phyloP scores from a whole-genome alignment of 2,113 vertebrate genomes.

The Anarhynchus alexandrinus region DNA sequence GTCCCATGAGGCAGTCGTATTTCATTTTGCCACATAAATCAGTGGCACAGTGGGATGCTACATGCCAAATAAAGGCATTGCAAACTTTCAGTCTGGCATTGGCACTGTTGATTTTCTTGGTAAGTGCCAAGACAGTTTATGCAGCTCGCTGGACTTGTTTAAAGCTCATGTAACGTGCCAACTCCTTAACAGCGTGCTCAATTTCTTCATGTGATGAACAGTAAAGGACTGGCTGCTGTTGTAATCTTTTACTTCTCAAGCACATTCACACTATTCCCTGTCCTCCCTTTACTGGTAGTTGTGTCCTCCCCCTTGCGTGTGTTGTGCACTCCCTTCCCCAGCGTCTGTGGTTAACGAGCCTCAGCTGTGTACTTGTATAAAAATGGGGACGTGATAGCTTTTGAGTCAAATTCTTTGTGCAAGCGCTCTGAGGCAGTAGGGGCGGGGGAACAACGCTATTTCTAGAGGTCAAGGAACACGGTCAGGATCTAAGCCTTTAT shows the following conservation, averaged over 20 bases:
- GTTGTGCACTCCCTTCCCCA: background rate
- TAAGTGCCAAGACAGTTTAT: background rate
- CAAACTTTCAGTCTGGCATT: background rate
- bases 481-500: background rate
- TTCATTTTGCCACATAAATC: constrained; percentile 12
- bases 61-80: background rate
- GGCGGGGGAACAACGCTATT: accelerated
- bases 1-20: background rate
- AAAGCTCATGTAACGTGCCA: background rate
- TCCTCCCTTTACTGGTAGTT: background rate
- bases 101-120: background rate
- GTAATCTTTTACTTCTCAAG: background rate
- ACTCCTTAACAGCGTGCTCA: background rate
- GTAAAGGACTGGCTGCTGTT: background rate
- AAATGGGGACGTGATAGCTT: background rate
- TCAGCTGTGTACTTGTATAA: background rate
- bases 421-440: background rate
- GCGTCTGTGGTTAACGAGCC: background rate
- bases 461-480: background rate
- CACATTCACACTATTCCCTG: background rate
- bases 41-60: background rate
- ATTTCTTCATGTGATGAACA: background rate
- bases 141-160: background rate
- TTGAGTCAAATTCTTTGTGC: background rate
- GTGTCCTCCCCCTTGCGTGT: accelerated